Evolutionary conservation across 2,797 vertebrate species (phyloP).

Genomic region (Sternarchorhynchus goeldii): DNA sequence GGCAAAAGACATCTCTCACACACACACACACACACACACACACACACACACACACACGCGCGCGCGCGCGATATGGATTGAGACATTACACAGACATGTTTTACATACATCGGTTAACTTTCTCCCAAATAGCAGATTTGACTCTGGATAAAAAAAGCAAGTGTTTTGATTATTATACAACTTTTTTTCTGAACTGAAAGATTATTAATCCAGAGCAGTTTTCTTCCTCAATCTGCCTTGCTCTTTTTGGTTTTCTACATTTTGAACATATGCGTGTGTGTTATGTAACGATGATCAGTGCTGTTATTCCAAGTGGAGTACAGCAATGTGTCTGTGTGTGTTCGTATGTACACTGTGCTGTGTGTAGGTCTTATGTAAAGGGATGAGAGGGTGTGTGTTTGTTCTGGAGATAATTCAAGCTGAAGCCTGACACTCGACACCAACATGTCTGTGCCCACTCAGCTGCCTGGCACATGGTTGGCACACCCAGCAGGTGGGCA

Average conservation of each 20-base stretch:
- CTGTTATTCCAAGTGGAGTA: slow-evolving; percentile 33
- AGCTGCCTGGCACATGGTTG: neutral
- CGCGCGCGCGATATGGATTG: too few species aligned
- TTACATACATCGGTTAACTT: too few species aligned
- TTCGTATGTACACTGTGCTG: slow-evolving; percentile 11
- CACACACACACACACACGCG: too few species aligned
- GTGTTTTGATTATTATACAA: neutral
- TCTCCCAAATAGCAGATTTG: neutral
- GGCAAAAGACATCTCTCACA: neutral
- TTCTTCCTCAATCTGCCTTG: neutral
- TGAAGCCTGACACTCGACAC: slow-evolving; percentile 23
- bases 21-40: neutral
- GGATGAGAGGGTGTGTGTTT: slow-evolving; percentile 43
- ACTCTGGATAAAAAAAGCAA: neutral
- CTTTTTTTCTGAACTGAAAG: neutral
- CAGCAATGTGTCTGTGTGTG: slow-evolving; percentile 26
- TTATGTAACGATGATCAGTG: slow-evolving; percentile 49
- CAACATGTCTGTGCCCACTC: slow-evolving; percentile 26
- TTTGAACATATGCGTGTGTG: slow-evolving; percentile 29
- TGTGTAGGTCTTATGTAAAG: slow-evolving; percentile 51
- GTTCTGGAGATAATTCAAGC: slow-evolving; percentile 35
- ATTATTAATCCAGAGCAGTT: neutral
- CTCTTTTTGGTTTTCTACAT: neutral
- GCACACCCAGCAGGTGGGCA: slow-evolving; percentile 26
- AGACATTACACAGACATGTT: too few species aligned